Evolutionary conservation across 2,113 vertebrate species (phyloP).

Genomic region (Corynorhinus townsendii): DNA sequence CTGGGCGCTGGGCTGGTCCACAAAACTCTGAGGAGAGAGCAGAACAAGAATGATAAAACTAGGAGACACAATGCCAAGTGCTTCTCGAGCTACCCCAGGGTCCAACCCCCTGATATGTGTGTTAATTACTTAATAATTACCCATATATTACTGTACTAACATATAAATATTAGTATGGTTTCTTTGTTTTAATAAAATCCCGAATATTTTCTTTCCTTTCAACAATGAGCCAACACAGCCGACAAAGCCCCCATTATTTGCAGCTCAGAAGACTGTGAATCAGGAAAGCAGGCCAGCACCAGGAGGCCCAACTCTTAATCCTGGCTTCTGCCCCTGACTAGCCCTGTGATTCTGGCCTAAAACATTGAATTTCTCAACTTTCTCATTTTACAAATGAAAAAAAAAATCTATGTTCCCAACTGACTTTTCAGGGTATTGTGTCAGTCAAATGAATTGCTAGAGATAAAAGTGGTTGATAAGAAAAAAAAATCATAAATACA

Average conservation of each 20-base stretch:
- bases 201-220: neutral
- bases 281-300: neutral
- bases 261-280: neutral
- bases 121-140: neutral
- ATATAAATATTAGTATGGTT: neutral
- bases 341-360: neutral
- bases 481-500: neutral
- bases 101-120: neutral
- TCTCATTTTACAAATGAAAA: neutral
- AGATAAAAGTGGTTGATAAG: neutral
- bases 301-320: neutral
- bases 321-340: neutral
- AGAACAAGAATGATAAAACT: neutral
- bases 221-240: neutral
- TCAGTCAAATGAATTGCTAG: neutral
- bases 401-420: neutral
- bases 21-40: slow-evolving; percentile 67
- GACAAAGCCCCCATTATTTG: neutral
- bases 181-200: neutral
- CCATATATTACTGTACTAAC: neutral
- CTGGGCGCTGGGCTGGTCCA: slow-evolving; percentile 33
- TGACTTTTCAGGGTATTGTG: neutral
- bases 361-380: slow-evolving; percentile 3
- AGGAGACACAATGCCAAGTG: neutral
- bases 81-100: neutral